phyloP scores from a whole-genome alignment of 2,797 vertebrate genomes.

The Parauchenoglanis ngamensis region DNA sequence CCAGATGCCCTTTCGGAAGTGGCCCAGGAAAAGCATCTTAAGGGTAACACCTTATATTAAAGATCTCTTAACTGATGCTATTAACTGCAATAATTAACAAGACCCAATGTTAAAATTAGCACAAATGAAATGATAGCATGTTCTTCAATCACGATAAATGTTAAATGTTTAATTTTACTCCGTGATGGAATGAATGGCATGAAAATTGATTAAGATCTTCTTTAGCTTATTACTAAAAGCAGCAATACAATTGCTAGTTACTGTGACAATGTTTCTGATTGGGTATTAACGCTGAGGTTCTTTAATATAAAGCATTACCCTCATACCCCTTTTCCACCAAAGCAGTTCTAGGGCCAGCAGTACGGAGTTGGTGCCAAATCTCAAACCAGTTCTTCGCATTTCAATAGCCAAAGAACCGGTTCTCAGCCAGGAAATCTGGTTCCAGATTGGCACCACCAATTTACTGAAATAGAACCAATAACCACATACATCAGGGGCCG shows the following conservation, averaged over 20 bases:
- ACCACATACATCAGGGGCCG: no score
- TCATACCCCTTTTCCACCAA: no score
- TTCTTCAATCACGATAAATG: not conserved
- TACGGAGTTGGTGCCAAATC: no score
- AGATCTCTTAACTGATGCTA: not conserved
- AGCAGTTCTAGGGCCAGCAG: no score
- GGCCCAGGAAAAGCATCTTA: not conserved
- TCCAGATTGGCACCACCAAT: no score
- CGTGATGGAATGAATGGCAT: not conserved
- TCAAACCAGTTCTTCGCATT: no score
- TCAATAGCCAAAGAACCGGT: no score
- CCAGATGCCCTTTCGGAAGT: not conserved
- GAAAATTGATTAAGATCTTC: not conserved
- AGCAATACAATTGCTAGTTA: not conserved
- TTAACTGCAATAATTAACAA: not conserved
- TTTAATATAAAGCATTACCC: no score
- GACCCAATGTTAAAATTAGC: not conserved
- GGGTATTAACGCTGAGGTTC: not conserved
- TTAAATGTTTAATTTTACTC: not conserved
- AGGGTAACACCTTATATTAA: not conserved
- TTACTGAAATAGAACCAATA: no score
- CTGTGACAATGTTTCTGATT: not conserved
- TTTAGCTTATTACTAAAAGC: not conserved
- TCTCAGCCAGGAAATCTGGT: no score
- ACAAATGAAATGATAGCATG: not conserved